These are phyloP conservation scores for Rhinichthys klamathensis DNA, from an alignment of 2,113 vertebrate genomes.

Conservation along the genomic window DNA sequence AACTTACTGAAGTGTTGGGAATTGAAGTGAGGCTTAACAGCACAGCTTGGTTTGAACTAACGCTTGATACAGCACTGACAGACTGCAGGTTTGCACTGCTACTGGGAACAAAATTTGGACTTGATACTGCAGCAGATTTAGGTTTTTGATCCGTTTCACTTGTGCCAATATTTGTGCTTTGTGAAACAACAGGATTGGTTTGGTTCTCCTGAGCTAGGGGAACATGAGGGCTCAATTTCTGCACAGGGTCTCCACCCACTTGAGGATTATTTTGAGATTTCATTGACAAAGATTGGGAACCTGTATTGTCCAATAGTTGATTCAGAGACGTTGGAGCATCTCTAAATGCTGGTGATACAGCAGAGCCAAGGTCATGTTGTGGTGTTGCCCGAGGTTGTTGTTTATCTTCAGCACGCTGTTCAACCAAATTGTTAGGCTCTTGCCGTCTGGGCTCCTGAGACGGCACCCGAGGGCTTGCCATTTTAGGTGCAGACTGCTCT, in stretches of 20 bases:
- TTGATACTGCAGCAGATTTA: slow-evolving; percentile 57
- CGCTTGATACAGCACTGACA: slow-evolving; percentile 49
- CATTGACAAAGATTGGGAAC: slow-evolving; percentile 78
- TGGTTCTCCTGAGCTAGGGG: slow-evolving; percentile 63
- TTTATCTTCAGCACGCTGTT: slow-evolving; percentile 74
- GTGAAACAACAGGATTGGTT: slow-evolving; percentile 55
- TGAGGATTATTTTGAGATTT: slow-evolving; percentile 69
- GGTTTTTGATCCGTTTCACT: slow-evolving; percentile 66
- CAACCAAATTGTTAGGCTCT: slow-evolving; percentile 80
- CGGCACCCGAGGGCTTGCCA: slow-evolving; percentile 74
- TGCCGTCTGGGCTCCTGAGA: slow-evolving; percentile 63
- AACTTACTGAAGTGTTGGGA: slow-evolving; percentile 58
- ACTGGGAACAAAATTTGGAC: slow-evolving; percentile 54
- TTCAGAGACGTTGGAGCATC: slow-evolving; percentile 90
- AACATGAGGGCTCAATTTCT: slow-evolving; percentile 66
- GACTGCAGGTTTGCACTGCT: slow-evolving; percentile 43
- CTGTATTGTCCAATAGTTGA: slow-evolving; percentile 91
- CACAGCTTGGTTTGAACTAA: slow-evolving; percentile 59
- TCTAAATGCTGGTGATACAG: slow-evolving; percentile 81
- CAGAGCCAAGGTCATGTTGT: slow-evolving; percentile 77
- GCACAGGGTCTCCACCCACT: slow-evolving; percentile 57
- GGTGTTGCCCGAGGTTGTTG: slow-evolving; percentile 56
- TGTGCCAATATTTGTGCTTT: slow-evolving; percentile 58
- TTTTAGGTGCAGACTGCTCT: slow-evolving; percentile 79
- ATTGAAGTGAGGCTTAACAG: slow-evolving; percentile 60